Evolutionary conservation across 2,888 invertebrate species (phyloP), one percentile per base, ranked within the genome.

Genomic region (Ophion ventricosus): DNA sequence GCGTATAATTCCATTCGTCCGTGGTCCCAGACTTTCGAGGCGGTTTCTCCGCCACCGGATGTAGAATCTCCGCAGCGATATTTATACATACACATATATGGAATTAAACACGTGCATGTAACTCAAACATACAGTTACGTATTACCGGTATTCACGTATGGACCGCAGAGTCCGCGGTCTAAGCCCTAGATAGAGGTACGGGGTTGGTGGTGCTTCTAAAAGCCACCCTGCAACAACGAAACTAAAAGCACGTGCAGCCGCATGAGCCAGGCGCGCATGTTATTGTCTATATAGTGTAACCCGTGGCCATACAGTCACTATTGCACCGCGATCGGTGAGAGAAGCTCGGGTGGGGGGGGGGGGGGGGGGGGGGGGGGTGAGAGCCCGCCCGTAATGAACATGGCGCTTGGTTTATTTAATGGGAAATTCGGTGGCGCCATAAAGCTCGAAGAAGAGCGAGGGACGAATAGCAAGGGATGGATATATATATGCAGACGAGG

Each of bases 391-490:
- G 92, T 91, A 92, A 92, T 92, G 92, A 92, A 92, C 91, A 92
- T 91, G 90, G 91, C 89, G 92, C 92, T 93, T 93, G 93, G 82
- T 93, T 93, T 93, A 93, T 93, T 93, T 92, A 93, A 93, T 93
- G 92, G 93, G 92, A 92, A 93, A 93, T 92, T 93, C 92, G 92
- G 92, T 91, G 91, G 92, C 92, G 91, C 92, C 92, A 93, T 93
- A 93, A 93, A 93, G 91, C 91, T 92, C 89, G 89, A 91, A 91
- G 92, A 91, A 91, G 91, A 83, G 84, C 84, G 82, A 85, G 83
- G 85, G 85, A 78, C 78, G 86, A 84, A 66, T 74, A 66, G 64
- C 57, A 14, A 69, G 74, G 23, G 69, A 75, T 43, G 63, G 57
- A 79, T 67, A 80, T 63, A 69, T 23, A 75, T 61, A 88, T 88